These are phyloP conservation scores for Orthosia cruda DNA, from an alignment of 2,888 invertebrate genomes.

Conservation along the genomic window DNA sequence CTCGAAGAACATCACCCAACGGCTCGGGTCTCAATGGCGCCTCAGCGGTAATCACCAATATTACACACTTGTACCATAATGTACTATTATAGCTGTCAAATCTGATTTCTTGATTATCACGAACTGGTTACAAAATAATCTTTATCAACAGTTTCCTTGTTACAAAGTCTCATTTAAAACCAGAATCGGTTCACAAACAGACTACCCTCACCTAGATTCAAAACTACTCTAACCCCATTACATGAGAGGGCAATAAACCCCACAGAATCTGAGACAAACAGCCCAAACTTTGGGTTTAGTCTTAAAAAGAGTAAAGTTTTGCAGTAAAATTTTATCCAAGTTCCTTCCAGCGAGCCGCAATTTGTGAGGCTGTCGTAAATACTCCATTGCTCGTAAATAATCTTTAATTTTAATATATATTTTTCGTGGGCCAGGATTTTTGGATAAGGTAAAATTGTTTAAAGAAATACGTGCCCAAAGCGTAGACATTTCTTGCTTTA, in stretches of 20 bases:
- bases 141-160: neutral
- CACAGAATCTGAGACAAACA: constrained; percentile 68
- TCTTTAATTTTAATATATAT: constrained; percentile 72
- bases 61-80: too few relatives aligned
- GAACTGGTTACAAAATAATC: neutral
- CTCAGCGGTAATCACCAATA: too few relatives aligned
- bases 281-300: constrained; percentile 67
- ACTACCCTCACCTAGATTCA: constrained; percentile 47
- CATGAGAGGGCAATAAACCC: constrained; percentile 56
- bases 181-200: constrained; percentile 22
- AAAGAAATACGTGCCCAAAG: neutral
- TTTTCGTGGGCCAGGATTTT: constrained; percentile 35
- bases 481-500: neutral
- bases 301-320: constrained; percentile 73
- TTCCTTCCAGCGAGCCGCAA: constrained; percentile 72
- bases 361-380: constrained; percentile 77
- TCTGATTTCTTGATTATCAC: too few relatives aligned
- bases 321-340: constrained; percentile 77
- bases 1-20: too few relatives aligned
- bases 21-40: too few relatives aligned
- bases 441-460: neutral
- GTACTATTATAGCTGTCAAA: too few relatives aligned
- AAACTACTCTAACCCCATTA: constrained; percentile 41
- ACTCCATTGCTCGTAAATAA: constrained; percentile 74
- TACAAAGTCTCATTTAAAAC: constrained; percentile 31